A percentile compares a stretch with the other conserved stretches of the same genome.
These are phyloP conservation scores for Erythrolamprus reginae DNA, from an alignment of 2,113 vertebrate genomes.

Conservation along the genomic window DNA sequence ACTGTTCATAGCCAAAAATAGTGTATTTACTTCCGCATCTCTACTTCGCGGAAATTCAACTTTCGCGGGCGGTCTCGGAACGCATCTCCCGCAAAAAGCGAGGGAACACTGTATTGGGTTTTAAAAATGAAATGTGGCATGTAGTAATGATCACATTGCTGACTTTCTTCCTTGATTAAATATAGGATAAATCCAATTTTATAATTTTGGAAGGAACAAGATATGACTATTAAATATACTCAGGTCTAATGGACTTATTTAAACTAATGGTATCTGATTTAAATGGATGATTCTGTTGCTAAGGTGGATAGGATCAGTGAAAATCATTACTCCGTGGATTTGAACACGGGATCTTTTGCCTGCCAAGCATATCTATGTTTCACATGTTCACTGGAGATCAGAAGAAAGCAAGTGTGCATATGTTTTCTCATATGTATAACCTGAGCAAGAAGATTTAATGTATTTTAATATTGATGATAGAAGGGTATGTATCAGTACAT, in stretches of 20 bases:
- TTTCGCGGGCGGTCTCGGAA: too few species aligned
- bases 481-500: neutral
- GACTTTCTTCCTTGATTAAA: neutral
- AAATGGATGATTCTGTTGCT: neutral
- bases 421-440: neutral
- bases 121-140: neutral
- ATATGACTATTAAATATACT: neutral
- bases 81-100: too few species aligned
- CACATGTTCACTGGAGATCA: neutral
- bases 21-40: too few species aligned
- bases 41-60: too few species aligned
- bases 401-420: neutral
- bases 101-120: neutral
- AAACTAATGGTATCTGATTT: neutral
- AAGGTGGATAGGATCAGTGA: neutral
- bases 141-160: neutral
- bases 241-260: neutral
- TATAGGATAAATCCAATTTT: neutral
- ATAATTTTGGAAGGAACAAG: neutral
- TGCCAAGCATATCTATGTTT: neutral
- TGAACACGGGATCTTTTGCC: neutral
- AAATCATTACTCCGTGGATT: neutral
- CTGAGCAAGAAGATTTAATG: slow-evolving; percentile 25
- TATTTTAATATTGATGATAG: neutral
- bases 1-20: too few species aligned